Evolutionary conservation across 2,113 vertebrate species (phyloP), one percentile per base, ranked within the genome.

Genomic region (Aspiorhynchus laticeps): DNA sequence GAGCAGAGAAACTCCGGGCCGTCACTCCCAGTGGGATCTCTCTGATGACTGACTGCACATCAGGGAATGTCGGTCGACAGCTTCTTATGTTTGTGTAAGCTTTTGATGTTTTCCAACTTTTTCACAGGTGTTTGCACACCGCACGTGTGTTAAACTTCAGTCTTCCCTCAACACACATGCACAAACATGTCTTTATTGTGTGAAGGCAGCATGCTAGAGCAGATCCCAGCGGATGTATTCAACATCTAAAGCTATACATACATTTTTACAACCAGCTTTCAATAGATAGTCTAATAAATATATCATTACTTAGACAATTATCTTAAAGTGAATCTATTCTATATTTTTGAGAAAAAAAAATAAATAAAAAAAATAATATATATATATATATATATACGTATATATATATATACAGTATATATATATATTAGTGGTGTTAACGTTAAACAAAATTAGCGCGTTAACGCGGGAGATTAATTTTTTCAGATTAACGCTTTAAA

Each of bases 71-170:
- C n/a, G 33, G 26, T 33, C 24, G 28, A 65, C 38, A 67, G 24
- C 3, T 77, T 36, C 77, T 38, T 17, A 4, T 53, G 33, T 78
- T 61, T 80, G 61, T 79, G 76, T 59, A 15, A 63, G 41, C n/a
- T 61, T 77, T 69, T 84, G 51, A 75, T 76, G 43, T 59, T 15
- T 76, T 74, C 10, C 28, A 28, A 38, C 51, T 78, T 83, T 76
- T 19, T 28, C 17, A 14, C 56, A 80, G 81, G n/a, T 71, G 56
- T 77, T 21, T 12, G 17, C 59, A 7, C 21, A 9, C 7, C 15
- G 5, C 82, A 76, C 82, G 6, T 0, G 6, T 43, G 48, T 59
- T 19, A 24, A 81, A 26, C 56, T 74, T 76, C 41, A 77, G 69
- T 76, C 73, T 38, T 46, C 21, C 43, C 43, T 3, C 24, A 31